phyloP scores from a whole-genome alignment of 2,797 vertebrate genomes.

The Leptoclinus maculatus region DNA sequence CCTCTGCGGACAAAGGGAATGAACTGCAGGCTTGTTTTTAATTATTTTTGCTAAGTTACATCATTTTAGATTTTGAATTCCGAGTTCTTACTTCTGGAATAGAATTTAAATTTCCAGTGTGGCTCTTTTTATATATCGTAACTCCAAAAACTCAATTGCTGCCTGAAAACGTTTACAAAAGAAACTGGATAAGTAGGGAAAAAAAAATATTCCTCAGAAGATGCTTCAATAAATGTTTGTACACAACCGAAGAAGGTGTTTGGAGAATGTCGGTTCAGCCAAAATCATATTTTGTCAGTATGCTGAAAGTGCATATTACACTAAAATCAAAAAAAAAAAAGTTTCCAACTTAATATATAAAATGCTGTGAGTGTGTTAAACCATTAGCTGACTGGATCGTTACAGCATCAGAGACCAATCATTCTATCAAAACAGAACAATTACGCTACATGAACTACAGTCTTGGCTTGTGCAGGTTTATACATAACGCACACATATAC shows the following conservation, averaged over 20 bases:
- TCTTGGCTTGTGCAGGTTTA: background rate
- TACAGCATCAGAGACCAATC: background rate
- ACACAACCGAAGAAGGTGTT: background rate
- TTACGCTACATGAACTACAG: background rate
- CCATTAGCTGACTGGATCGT: background rate
- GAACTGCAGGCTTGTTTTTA: background rate
- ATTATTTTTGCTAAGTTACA: no score
- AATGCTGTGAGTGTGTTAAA: background rate
- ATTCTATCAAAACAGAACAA: background rate
- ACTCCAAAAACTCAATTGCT: background rate
- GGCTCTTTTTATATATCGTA: background rate
- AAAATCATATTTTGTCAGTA: background rate
- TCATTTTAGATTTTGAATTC: background rate
- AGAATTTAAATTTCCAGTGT: background rate
- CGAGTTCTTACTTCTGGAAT: background rate
- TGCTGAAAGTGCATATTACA: background rate
- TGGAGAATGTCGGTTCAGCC: background rate
- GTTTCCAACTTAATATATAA: background rate
- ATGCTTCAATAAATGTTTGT: background rate
- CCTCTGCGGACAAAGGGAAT: background rate
- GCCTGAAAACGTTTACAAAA: background rate
- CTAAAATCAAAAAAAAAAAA: background rate
- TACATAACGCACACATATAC: background rate
- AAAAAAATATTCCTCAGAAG: background rate
- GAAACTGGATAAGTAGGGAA: background rate